Evolutionary conservation across 2,113 vertebrate genomes (phyloP).

Genomic region (Campylomormyrus tamandua): DNA sequence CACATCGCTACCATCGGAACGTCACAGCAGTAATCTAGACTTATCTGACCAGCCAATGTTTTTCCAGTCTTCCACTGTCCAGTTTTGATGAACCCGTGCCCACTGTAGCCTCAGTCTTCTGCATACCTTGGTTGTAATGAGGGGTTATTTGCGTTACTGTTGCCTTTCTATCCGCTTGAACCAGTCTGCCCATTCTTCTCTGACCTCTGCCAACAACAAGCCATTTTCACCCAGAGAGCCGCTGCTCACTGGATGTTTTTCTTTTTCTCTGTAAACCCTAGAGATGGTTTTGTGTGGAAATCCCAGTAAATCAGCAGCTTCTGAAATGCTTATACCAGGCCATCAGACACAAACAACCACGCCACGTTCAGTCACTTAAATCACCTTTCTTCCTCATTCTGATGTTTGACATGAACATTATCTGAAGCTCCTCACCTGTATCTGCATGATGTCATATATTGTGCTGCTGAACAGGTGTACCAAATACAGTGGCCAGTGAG

Average conservation of each 20-base stretch:
- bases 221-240: not conserved
- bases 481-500: not conserved
- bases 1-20: not conserved
- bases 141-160: not conserved
- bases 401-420: not conserved
- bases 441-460: not conserved
- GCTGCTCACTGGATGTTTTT: not conserved
- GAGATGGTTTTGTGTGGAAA: not conserved
- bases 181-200: not conserved
- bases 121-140: not conserved
- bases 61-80: not conserved
- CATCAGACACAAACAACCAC: not conserved
- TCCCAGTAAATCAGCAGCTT: not conserved
- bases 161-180: not conserved
- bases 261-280: not conserved
- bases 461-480: not conserved
- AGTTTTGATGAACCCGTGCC: not conserved
- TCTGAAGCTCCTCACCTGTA: not conserved
- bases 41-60: not conserved
- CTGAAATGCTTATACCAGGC: not conserved
- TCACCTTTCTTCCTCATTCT: not conserved
- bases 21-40: not conserved
- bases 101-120: not conserved
- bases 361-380: not conserved
- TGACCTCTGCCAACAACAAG: not conserved